Evolutionary conservation across 2,113 vertebrate species (phyloP).

Genomic region (Macroglossus sobrinus): DNA sequence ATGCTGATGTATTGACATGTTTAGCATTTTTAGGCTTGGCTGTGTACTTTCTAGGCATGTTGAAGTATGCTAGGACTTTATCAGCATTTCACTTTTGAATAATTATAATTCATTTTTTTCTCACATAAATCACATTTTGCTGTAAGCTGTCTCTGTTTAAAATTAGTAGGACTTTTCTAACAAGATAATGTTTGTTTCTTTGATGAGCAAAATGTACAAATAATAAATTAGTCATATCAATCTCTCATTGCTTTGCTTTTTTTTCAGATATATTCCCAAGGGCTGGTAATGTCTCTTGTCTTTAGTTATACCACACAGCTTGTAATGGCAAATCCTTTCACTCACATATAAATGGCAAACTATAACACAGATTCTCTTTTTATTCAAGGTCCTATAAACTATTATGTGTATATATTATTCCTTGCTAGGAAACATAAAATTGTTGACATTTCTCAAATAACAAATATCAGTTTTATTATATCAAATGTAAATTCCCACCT

Average conservation of each 20-base stretch:
- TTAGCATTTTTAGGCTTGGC: background rate
- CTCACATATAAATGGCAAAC: background rate
- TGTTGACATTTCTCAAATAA: background rate
- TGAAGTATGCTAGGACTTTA: background rate
- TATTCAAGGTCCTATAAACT: background rate
- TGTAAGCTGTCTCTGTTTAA: background rate
- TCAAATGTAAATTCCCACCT: background rate
- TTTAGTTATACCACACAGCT: background rate
- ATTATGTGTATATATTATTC: background rate
- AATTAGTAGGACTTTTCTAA: background rate
- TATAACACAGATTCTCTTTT: background rate
- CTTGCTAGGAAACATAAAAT: background rate
- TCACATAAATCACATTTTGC: background rate
- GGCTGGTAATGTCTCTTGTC: background rate
- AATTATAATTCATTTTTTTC: background rate
- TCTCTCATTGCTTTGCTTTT: too few relatives aligned
- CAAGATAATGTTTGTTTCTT: background rate
- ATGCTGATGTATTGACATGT: background rate
- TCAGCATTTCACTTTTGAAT: background rate
- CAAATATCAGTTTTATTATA: background rate
- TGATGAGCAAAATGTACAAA: background rate
- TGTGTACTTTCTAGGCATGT: background rate
- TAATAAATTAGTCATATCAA: background rate
- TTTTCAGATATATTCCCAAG: too few relatives aligned
- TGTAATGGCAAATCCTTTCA: background rate